These are phyloP conservation scores for Bos indicus DNA, from an alignment of 2,113 vertebrate species.

Conservation along the genomic window DNA sequence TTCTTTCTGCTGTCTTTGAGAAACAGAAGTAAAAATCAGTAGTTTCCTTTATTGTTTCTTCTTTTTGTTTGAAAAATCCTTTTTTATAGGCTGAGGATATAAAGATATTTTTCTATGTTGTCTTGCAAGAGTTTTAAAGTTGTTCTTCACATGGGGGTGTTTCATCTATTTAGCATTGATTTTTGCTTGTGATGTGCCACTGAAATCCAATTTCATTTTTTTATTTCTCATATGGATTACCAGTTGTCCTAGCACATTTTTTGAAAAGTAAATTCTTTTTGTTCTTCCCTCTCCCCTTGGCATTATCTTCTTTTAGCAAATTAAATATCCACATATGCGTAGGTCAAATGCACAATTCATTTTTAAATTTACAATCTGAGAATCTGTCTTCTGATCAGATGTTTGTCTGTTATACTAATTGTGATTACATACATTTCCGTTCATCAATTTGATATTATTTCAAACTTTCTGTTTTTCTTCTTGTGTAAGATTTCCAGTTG, in stretches of 20 bases:
- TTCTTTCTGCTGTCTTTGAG: not conserved
- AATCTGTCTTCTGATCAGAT: not conserved
- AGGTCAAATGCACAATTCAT: not conserved
- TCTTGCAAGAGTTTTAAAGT: not conserved
- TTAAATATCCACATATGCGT: not conserved
- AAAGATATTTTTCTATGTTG: not conserved
- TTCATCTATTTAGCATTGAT: not conserved
- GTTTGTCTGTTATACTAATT: not conserved
- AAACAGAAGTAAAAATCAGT: not conserved
- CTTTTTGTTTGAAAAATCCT: slow-evolving; percentile 22
- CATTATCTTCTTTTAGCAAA: not conserved
- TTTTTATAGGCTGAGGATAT: not conserved
- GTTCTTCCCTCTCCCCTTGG: not conserved
- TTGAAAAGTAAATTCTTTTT: not conserved
- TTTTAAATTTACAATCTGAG: not conserved
- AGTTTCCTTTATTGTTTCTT: not conserved
- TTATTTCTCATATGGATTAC: not conserved
- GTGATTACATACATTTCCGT: not conserved
- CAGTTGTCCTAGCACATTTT: not conserved
- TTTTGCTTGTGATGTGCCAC: not conserved
- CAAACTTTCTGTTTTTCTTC: not conserved
- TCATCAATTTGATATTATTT: not conserved
- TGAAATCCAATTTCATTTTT: not conserved
- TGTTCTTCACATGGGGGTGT: not conserved
- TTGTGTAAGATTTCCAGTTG: not conserved